Evolutionary conservation across 1,140 invertebrate species (phyloP).

Genomic region (Zaprionus africanus): DNA sequence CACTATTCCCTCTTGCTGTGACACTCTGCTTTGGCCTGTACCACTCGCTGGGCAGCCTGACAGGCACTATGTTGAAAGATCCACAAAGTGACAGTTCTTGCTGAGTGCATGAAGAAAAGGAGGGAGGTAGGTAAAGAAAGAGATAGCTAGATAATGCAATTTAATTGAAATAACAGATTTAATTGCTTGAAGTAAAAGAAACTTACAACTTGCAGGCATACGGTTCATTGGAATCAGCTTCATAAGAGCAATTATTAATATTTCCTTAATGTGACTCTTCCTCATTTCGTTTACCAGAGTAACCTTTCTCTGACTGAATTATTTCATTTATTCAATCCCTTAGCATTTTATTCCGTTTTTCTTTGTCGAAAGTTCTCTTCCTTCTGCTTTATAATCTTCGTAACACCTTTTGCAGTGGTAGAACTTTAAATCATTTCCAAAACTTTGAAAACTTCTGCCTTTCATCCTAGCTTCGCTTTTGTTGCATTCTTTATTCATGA

Average conservation of each 20-base stretch:
- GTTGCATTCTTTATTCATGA: too few species aligned
- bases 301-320: too few species aligned
- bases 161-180: conserved; percentile 1
- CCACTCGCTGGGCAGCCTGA: background rate
- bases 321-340: too few species aligned
- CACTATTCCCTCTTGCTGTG: background rate
- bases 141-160: background rate
- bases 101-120: background rate
- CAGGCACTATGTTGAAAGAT: background rate
- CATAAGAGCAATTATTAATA: too few species aligned
- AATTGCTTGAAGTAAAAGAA: background rate
- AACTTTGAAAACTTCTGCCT: background rate
- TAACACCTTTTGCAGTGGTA: background rate
- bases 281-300: too few species aligned
- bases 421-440: background rate
- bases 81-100: conserved; percentile 1
- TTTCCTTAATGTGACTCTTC: too few species aligned
- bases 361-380: too few species aligned
- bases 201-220: background rate
- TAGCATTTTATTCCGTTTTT: too few species aligned
- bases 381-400: background rate
- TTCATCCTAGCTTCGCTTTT: too few species aligned
- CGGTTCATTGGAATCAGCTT: too few species aligned
- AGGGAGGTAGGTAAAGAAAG: background rate
- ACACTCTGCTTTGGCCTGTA: background rate